Percentiles rank a stretch among this genome's conserved stretches.
Conservation (phyloP, 2,888 invertebrate genomes). For the Cenopis cana region DNA sequence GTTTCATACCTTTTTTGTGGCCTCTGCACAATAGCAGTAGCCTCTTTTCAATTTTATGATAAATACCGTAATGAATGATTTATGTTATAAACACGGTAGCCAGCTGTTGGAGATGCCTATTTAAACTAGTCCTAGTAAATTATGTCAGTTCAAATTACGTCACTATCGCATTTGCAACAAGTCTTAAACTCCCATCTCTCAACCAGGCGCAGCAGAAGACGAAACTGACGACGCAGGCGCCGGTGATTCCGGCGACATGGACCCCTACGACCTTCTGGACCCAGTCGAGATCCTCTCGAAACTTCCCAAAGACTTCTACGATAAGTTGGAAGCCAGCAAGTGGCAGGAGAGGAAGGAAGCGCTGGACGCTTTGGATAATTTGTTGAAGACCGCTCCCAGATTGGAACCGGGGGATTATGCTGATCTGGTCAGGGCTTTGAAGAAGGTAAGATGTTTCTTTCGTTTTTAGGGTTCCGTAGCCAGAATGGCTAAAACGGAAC, state of each 20-base stretch:
- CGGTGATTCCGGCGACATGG: slow-evolving; percentile 88
- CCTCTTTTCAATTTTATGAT: too few relatives aligned
- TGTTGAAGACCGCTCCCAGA: slow-evolving; percentile 92
- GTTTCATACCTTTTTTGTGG: too few relatives aligned
- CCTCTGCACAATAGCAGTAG: too few relatives aligned
- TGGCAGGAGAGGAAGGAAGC: slow-evolving; percentile 99
- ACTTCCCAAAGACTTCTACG: slow-evolving; percentile 97
- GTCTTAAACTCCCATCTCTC: background rate
- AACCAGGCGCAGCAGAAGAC: slow-evolving; percentile 73
- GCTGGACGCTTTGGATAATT: slow-evolving; percentile 91
- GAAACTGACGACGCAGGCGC: slow-evolving; percentile 86
- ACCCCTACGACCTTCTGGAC: slow-evolving; percentile 95
- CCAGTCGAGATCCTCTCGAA: slow-evolving; percentile 97
- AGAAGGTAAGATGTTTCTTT: slow-evolving; percentile 86
- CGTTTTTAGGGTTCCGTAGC: too few relatives aligned
- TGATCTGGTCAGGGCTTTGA: slow-evolving; percentile 93
- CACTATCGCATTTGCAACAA: background rate
- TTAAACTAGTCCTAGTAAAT: too few relatives aligned
- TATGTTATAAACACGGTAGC: too few relatives aligned
- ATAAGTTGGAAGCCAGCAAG: slow-evolving; percentile 96
- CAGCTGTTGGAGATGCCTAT: too few relatives aligned
- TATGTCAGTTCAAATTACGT: background rate
- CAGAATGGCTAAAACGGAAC: too few relatives aligned
- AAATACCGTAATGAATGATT: too few relatives aligned
- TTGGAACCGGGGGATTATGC: slow-evolving; percentile 97